Evolutionary conservation across 2,113 vertebrate species (phyloP).

Genomic region (Thalassoma bifasciatum): DNA sequence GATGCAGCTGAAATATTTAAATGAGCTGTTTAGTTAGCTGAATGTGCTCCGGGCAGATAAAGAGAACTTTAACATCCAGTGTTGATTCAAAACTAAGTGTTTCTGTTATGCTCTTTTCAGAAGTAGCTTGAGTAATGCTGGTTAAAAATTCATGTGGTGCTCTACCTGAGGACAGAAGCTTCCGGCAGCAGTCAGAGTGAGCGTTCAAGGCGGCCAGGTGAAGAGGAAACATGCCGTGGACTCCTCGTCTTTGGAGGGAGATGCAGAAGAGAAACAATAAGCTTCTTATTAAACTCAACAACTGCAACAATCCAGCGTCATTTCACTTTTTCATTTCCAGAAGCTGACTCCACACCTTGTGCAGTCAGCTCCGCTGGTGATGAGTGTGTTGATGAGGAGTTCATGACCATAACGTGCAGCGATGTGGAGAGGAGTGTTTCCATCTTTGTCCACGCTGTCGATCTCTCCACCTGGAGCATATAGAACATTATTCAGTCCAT

Average conservation of each 20-base stretch:
- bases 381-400: slow-evolving; percentile 96
- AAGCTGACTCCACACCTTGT: slow-evolving; percentile 85
- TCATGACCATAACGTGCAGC: slow-evolving; percentile 96
- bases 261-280: background rate
- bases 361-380: slow-evolving; percentile 93
- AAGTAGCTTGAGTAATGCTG: background rate
- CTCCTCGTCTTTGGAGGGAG: slow-evolving; percentile 87
- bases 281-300: background rate
- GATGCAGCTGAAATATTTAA: too few relatives aligned
- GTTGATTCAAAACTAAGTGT: too few relatives aligned
- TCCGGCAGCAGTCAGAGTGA: slow-evolving; percentile 96
- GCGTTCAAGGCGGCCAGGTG: slow-evolving; percentile 95
- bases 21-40: too few relatives aligned
- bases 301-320: background rate
- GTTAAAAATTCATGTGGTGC: background rate
- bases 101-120: too few relatives aligned
- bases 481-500: too few relatives aligned
- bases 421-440: slow-evolving; percentile 96
- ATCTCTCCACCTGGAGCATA: slow-evolving; percentile 89
- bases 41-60: too few relatives aligned
- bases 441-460: slow-evolving; percentile 95
- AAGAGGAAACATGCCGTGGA: slow-evolving; percentile 96
- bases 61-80: too few relatives aligned
- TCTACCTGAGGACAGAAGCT: slow-evolving; percentile 93
- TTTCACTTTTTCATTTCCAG: too few relatives aligned